Evolutionary conservation across 1,140 invertebrate genomes (phyloP).

Genomic region (Drosophila miranda): DNA sequence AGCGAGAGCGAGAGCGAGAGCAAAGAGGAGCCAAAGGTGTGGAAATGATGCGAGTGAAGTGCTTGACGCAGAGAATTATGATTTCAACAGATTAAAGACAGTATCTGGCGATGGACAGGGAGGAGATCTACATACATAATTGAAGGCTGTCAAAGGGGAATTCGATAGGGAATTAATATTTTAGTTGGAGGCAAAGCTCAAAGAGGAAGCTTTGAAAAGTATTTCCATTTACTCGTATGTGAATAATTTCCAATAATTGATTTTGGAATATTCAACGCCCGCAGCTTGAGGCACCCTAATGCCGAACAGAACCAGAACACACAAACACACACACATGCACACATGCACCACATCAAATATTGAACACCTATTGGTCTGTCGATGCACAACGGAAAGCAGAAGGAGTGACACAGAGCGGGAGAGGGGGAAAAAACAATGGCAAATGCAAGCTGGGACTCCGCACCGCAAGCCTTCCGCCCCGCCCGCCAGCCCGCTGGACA

Average conservation of each 20-base stretch:
- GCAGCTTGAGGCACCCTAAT: constrained; percentile 45
- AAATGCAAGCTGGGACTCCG: constrained; percentile 50
- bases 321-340: constrained; percentile 25
- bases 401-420: constrained; percentile 1
- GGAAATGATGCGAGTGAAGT: constrained; percentile 25
- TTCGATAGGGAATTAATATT: constrained; percentile 9
- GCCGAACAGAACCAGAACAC: constrained; percentile 25
- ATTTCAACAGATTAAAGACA: constrained; percentile 41
- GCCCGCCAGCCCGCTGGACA: constrained; percentile 13
- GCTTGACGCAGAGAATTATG: constrained; percentile 32
- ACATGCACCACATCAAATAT: constrained; percentile 70
- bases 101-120: not conserved
- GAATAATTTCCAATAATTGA: too few species aligned
- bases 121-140: constrained; percentile 11
- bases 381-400: constrained; percentile 13
- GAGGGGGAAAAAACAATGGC: constrained; percentile 58
- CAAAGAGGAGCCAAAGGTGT: constrained; percentile 19
- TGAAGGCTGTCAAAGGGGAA: constrained; percentile 17
- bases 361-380: constrained; percentile 69
- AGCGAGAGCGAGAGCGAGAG: not conserved
- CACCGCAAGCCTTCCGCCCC: not conserved
- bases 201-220: too few species aligned
- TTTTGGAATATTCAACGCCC: constrained; percentile 7
- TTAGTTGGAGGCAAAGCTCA: not conserved
- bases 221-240: too few species aligned